A percentile compares a stretch with the other conserved stretches of the same genome.
phyloP scores from a whole-genome alignment of 2,888 invertebrate species.

The Protonemura montana region DNA sequence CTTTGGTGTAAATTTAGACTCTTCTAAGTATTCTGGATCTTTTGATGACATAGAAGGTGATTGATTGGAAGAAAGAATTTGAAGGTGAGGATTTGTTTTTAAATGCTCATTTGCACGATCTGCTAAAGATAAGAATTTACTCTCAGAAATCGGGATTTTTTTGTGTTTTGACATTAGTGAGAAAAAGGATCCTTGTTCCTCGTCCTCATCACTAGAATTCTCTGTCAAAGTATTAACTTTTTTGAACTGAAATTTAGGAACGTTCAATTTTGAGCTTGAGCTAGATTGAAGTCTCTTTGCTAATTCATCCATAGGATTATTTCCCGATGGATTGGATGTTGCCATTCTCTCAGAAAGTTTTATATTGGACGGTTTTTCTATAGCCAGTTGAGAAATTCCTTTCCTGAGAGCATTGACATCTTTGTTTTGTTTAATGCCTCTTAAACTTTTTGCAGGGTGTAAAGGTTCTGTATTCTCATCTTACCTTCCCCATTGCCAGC shows the following conservation, averaged over 20 bases:
- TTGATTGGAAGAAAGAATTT: neutral
- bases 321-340: neutral
- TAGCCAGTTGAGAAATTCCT: slow-evolving; percentile 9
- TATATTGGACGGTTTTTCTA: neutral
- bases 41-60: neutral
- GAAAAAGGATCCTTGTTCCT: slow-evolving; percentile 34
- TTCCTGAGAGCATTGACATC: neutral
- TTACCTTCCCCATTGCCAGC: slow-evolving; percentile 62
- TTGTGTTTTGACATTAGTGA: slow-evolving; percentile 42
- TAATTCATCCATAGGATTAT: neutral
- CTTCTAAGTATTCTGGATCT: neutral
- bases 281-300: neutral
- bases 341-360: neutral
- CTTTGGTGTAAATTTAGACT: neutral
- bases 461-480: slow-evolving; percentile 54
- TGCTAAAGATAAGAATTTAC: slow-evolving; percentile 49
- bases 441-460: neutral
- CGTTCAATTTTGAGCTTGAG: neutral
- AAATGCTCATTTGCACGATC: slow-evolving; percentile 52
- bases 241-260: slow-evolving; percentile 32
- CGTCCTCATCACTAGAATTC: slow-evolving; percentile 39
- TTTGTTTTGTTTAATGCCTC: neutral
- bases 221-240: neutral
- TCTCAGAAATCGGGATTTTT: slow-evolving; percentile 29
- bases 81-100: neutral